Base-by-base conservation (phyloP, 2,888 invertebrate genomes). In the Papilio protenor region DNA sequence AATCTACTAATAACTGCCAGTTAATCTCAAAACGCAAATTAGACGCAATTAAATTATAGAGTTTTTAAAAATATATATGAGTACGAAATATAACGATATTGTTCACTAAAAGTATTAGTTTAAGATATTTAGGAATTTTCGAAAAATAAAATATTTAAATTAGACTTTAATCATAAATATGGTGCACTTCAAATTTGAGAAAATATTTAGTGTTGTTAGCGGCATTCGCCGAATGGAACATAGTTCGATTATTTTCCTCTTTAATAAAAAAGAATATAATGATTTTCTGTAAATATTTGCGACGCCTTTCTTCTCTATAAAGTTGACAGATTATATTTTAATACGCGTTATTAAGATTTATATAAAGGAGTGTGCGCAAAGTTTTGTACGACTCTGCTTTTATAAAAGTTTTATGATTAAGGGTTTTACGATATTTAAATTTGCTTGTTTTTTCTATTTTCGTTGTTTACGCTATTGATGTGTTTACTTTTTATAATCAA, bases 351-450 rank as follows among this genome's bases (percentile, higher is more conserved):
- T 90, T 91, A 93, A 93, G 93, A 93, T 93, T 92, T 92, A 91
- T 90, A 89, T 88, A 89, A 86, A 84, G 80, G 79, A 83, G 84
- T 82, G 79, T 82, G 84, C 82, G 83, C 82, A 85, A 81, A 79
- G 79, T 83, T 80, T 78, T 89, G 91, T 93, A 93, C 93, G 92
- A 93, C 86, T 90, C 88, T 93, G 94, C 94, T 94, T 94, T 92
- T 92, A 91, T 90, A 89, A 89, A 90, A 33, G 6, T 77, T 86
- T 87, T 85, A 88, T 69, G 61, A 77, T 85, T 81, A 78, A 85
- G 85, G 87, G 85, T 66, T 6, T 66, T 87, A 86, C 85, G 92
- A 94, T 94, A 93, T 90, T 94, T 94, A 92, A 94, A 94, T 94
- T 94, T 94, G 94, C 94, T 94, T 94, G 94, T 90, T 90, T 90